Evolutionary conservation across 2,888 invertebrate genomes (phyloP).

Genomic region (Hecatera dysodea): DNA sequence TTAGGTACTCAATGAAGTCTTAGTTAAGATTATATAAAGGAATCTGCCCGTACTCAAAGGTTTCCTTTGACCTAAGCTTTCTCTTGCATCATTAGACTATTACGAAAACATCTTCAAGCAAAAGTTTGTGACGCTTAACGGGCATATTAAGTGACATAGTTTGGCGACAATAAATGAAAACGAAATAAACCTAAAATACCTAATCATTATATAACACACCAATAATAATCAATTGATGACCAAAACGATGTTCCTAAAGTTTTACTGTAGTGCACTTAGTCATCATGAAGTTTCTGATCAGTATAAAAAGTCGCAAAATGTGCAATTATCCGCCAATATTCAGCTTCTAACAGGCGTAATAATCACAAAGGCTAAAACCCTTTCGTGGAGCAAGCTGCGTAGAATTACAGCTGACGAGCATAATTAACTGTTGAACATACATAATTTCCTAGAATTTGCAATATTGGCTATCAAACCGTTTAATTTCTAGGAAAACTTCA

Average conservation of each 20-base stretch:
- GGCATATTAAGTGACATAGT: no score
- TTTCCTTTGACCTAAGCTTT: no score
- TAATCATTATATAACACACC: no score
- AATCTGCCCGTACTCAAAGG: no score
- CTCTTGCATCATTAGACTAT: background rate
- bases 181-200: no score
- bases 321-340: background rate
- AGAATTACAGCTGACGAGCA: conserved; percentile 6
- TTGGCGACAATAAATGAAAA: background rate
- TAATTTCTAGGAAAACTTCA: background rate
- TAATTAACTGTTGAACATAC: background rate
- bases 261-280: background rate
- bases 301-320: background rate
- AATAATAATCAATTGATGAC: background rate
- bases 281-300: background rate
- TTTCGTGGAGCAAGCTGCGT: background rate
- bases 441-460: conserved; percentile 7
- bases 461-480: background rate
- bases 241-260: background rate
- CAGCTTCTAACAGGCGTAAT: background rate
- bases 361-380: background rate
- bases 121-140: no score
- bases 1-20: background rate
- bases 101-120: background rate
- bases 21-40: background rate